Percentiles rank a stretch among this genome's conserved stretches.
Conservation (phyloP, 1,140 invertebrate genomes). For the Plutomurus gul region DNA sequence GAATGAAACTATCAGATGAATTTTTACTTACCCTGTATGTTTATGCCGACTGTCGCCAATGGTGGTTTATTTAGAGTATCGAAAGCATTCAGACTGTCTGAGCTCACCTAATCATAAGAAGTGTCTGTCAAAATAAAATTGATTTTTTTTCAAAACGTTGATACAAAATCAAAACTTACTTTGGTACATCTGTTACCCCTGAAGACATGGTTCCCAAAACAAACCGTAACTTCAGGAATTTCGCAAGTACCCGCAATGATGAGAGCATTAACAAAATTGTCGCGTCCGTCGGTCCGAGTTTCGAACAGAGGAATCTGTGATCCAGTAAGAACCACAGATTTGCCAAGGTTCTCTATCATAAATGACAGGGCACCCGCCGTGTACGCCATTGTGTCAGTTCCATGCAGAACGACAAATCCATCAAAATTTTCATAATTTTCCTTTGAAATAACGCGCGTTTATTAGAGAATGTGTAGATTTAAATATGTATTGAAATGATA, state of each 20-base stretch:
- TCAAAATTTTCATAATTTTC: conserved; percentile 81
- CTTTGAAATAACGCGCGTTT: conserved; percentile 59
- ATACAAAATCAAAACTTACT: conserved; percentile 61
- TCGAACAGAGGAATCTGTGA: conserved; percentile 94
- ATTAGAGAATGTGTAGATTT: neutral
- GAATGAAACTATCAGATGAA: neutral
- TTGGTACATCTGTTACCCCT: conserved; percentile 91
- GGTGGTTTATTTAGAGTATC: conserved; percentile 84
- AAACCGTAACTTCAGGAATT: conserved; percentile 92
- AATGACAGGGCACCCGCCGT: conserved; percentile 94
- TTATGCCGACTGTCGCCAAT: conserved; percentile 80
- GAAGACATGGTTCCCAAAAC: conserved; percentile 85
- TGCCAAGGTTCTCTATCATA: conserved; percentile 93
- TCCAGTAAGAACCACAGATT: conserved; percentile 92
- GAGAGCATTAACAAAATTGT: conserved; percentile 89
- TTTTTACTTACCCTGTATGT: conserved; percentile 66
- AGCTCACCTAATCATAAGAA: conserved; percentile 59
- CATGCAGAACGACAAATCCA: conserved; percentile 94
- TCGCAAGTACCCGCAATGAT: conserved; percentile 85
- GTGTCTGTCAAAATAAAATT: neutral
- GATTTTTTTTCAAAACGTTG: no score
- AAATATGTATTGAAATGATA: neutral
- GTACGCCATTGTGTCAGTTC: conserved; percentile 95
- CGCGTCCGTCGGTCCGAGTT: conserved; percentile 73
- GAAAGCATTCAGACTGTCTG: conserved; percentile 83